Percentiles rank a stretch among this genome's conserved stretches.
Conservation (phyloP, 1,140 invertebrate genomes). For the Leptestheria dahalacensis region DNA sequence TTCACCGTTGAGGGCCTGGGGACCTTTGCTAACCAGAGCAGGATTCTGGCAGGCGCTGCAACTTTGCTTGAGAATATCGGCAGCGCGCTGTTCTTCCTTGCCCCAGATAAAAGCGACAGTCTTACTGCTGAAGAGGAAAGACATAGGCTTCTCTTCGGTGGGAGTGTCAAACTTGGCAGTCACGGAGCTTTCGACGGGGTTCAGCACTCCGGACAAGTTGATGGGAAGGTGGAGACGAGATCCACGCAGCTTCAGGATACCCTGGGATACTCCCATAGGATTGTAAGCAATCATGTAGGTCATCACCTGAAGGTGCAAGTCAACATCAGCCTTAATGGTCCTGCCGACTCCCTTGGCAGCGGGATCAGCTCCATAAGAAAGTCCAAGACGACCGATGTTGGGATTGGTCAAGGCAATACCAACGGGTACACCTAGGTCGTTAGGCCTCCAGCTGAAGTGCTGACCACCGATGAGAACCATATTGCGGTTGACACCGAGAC, state of each 20-base stretch:
- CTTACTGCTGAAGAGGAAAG: conserved; percentile 1
- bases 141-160: conserved; percentile 8
- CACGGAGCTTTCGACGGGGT: conserved; percentile 5
- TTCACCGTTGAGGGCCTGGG: conserved; percentile 6
- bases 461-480: conserved; percentile 9
- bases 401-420: conserved; percentile 11
- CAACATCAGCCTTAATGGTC: conserved; percentile 2
- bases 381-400: conserved; percentile 3
- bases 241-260: conserved; percentile 7
- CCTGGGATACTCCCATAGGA: conserved; percentile 13
- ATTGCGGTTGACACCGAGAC: conserved; percentile 6
- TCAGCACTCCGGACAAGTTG: conserved; percentile 6
- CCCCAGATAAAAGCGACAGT: conserved; percentile 9
- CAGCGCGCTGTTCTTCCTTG: conserved; percentile 5
- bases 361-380: conserved; percentile 2
- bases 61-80: conserved; percentile 5
- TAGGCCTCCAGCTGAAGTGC: conserved; percentile 14
- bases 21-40: conserved; percentile 9
- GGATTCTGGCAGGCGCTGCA: conserved; percentile 5
- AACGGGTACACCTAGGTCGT: conserved; percentile 15
- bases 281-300: conserved; percentile 13
- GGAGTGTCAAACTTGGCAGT: conserved; percentile 10
- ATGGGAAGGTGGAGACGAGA: conserved; percentile 15
- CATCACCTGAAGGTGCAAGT: conserved; percentile 2
- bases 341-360: neutral